Percentiles rank a stretch among this genome's conserved stretches.
phyloP scores from a whole-genome alignment of 23 tunicate genomes.

The Trididemnum miniatum region DNA sequence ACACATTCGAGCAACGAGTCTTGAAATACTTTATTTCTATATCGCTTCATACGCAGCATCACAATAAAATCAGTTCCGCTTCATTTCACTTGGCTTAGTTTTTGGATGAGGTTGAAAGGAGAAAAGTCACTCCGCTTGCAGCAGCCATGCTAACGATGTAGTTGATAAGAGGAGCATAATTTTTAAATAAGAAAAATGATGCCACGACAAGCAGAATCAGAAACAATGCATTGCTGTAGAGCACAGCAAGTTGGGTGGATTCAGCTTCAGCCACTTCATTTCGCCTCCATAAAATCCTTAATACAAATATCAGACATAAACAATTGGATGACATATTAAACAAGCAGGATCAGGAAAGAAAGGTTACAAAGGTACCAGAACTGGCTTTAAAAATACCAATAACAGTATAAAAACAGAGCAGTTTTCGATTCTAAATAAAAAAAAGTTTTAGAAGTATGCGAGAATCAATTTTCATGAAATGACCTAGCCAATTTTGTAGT shows the following conservation, averaged over 20 bases:
- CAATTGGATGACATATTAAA: no score
- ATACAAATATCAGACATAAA: slow-evolving; percentile 24
- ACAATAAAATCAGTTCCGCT: background rate
- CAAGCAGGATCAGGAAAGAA: no score
- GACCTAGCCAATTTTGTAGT: no score
- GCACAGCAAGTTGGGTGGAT: slow-evolving; percentile 91
- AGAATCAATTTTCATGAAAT: no score
- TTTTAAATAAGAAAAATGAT: slow-evolving; percentile 78
- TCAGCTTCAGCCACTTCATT: slow-evolving; percentile 96
- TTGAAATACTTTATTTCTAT: background rate
- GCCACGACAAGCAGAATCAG: slow-evolving; percentile 62
- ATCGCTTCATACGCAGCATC: background rate
- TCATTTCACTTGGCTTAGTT: slow-evolving; percentile 20
- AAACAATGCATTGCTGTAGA: slow-evolving; percentile 83
- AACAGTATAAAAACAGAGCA: no score
- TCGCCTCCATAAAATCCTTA: slow-evolving; percentile 80
- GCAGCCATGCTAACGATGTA: slow-evolving; percentile 75
- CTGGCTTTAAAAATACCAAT: no score
- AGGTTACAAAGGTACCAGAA: no score
- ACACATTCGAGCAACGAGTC: no score
- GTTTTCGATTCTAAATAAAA: no score
- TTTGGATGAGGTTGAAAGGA: slow-evolving; percentile 89
- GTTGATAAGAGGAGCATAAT: slow-evolving; percentile 68
- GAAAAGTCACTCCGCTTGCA: slow-evolving; percentile 84
- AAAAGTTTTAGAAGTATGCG: no score